Percentiles rank a stretch among this genome's conserved stretches.
Conservation (phyloP, 2,797 vertebrate species). For the Gallinago stenura region DNA sequence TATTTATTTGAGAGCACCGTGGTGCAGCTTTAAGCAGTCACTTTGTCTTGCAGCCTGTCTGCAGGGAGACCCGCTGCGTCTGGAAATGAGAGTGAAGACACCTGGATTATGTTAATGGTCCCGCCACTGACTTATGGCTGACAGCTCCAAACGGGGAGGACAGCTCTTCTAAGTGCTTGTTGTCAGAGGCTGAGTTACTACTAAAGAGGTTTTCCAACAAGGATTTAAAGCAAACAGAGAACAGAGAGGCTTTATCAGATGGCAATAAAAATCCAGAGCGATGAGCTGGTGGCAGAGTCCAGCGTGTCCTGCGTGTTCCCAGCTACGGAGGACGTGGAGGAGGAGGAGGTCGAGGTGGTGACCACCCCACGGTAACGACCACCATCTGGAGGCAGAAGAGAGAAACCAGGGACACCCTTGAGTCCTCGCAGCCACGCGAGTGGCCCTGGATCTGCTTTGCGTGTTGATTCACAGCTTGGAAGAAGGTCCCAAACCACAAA, state of each 20-base stretch:
- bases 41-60: not conserved
- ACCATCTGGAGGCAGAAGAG: not conserved
- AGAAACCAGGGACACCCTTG: not conserved
- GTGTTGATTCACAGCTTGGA: constrained; percentile 23
- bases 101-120: not conserved
- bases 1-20: not conserved
- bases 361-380: not conserved
- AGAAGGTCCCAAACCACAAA: constrained; percentile 36
- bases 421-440: not conserved
- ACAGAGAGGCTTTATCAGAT: not conserved
- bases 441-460: not conserved
- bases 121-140: not conserved
- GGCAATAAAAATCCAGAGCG: not conserved
- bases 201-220: not conserved
- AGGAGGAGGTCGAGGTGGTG: not conserved
- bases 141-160: not conserved
- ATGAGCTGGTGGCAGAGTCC: not conserved
- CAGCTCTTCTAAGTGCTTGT: not conserved
- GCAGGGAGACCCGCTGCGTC: not conserved
- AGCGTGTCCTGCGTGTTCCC: rapidly evolving
- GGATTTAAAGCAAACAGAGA: not conserved
- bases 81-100: not conserved
- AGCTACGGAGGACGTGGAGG: not conserved
- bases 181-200: not conserved
- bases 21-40: not conserved